Base-by-base conservation (phyloP, 35 echinoderm and acorn worm species). In the Amphiura filiformis region DNA sequence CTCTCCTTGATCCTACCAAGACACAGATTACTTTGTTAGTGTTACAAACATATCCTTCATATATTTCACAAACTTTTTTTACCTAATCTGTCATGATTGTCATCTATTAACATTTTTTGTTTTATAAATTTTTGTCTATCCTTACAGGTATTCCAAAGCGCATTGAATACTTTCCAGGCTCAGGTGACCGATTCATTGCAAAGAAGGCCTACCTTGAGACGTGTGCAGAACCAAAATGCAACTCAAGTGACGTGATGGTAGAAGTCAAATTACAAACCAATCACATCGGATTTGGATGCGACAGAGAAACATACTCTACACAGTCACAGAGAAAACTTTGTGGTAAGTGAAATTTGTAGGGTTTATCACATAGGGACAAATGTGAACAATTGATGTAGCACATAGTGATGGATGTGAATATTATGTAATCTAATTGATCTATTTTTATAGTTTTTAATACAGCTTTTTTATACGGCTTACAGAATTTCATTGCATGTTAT, bases 211-310 rank as follows among this genome's bases (percentile, higher is more conserved):
- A 84, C 87, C 78, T 98, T 23, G 96, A 98, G 42, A 94, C 87
- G 4, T 98, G 96, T 76, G 86, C 84, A 30, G 78, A 79, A 13
- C 89, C 91, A 15, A 76, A 70, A 35, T 98, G 96, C 42, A 94
- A 94, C 65, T 52, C 52, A 38, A 94, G 93, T 31, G 39, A 80
- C 26, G 77, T 98, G 23, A 91, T 80, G 22, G 91, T 89, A 11
- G 87, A 76, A 0, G 86, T 98, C 36, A 84, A 84, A 0, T 78
- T 98, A 14, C 81, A 94, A 35, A 98, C 96, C 0, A 75, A 87
- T 36, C 96, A 98, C 37, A 98, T 98, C 34, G 96, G 93, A 18
- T 94, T 94, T 34, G 96, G 96, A 7, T 98, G 96, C 56, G 96
- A 98, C 78, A 80, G 96, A 30, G 96, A 98, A 37, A 98, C 96